A percentile compares a stretch with the other conserved stretches of the same genome.
phyloP scores from a whole-genome alignment of 2,888 invertebrate species.

The Leptinotarsa juncta region DNA sequence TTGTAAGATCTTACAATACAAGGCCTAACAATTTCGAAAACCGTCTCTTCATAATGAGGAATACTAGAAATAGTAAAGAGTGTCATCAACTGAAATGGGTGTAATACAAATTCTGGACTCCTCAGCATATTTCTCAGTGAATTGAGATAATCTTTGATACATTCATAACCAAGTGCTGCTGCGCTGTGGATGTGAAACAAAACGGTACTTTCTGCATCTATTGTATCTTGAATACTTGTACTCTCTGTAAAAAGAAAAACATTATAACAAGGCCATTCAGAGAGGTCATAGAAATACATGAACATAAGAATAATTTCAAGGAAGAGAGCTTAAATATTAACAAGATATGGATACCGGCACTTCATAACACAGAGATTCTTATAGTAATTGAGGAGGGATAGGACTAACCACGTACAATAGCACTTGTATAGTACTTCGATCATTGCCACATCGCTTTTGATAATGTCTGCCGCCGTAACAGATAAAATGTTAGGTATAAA shows the following conservation, averaged over 20 bases:
- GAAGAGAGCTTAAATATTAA: too few relatives aligned
- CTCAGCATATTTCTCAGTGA: conserved; percentile 67
- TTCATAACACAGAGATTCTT: too few relatives aligned
- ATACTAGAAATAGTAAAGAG: conserved; percentile 69
- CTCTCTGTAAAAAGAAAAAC: conserved; percentile 58
- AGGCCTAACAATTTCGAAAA: conserved; percentile 63
- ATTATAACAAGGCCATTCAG: too few relatives aligned
- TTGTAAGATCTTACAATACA: conserved; percentile 57
- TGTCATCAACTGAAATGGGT: conserved; percentile 74
- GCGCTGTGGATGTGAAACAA: conserved; percentile 70
- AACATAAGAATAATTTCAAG: too few relatives aligned
- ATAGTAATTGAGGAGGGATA: too few relatives aligned
- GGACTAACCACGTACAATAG: too few relatives aligned
- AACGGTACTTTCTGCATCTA: conserved; percentile 73
- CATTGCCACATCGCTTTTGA: too few relatives aligned
- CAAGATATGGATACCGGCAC: too few relatives aligned
- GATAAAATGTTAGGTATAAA: too few relatives aligned
- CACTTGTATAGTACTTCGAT: too few relatives aligned
- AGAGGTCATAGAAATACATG: too few relatives aligned
- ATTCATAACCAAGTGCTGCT: conserved; percentile 64
- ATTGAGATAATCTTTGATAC: conserved; percentile 66
- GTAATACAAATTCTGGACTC: conserved; percentile 71
- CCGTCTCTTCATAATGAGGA: conserved; percentile 65
- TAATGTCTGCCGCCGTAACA: too few relatives aligned
- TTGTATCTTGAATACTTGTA: conserved; percentile 67